Percentiles rank a stretch among this genome's conserved stretches.
phyloP scores from a whole-genome alignment of 2,888 invertebrate genomes.

The Chalcis sispes region DNA sequence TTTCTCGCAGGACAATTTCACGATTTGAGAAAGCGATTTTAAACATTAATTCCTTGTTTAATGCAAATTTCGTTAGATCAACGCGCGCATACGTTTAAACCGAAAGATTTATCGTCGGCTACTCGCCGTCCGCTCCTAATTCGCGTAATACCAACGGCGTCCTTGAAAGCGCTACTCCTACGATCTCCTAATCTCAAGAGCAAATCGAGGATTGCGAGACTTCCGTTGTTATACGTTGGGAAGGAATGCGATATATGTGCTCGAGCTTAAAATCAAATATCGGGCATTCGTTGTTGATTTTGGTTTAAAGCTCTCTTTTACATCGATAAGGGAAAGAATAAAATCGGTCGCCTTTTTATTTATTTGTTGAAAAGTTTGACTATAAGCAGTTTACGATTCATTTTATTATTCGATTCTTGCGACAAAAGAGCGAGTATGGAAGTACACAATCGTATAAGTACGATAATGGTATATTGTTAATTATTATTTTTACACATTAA shows the following conservation, averaged over 20 bases:
- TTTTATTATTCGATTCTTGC: too few relatives aligned
- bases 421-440: too few relatives aligned
- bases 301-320: too few relatives aligned
- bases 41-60: too few relatives aligned
- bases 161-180: slow-evolving; percentile 10
- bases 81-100: neutral
- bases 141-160: slow-evolving; percentile 11
- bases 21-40: slow-evolving; percentile 14
- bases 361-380: too few relatives aligned
- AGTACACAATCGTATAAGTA: too few relatives aligned
- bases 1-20: slow-evolving; percentile 15
- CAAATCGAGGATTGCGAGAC: slow-evolving; percentile 25
- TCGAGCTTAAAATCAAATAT: slow-evolving; percentile 46
- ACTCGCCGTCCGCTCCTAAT: slow-evolving; percentile 22
- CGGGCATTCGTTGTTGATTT: neutral
- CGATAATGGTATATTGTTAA: too few relatives aligned
- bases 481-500: too few relatives aligned
- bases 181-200: slow-evolving; percentile 31
- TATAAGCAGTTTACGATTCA: too few relatives aligned
- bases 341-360: too few relatives aligned
- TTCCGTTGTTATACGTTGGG: slow-evolving; percentile 32
- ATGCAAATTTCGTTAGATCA: neutral
- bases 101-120: slow-evolving; percentile 27
- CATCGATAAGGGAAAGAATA: too few relatives aligned
- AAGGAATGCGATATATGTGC: slow-evolving; percentile 14